Conservation (phyloP, 2,888 invertebrate species). For the Drosophila setosimentum region DNA sequence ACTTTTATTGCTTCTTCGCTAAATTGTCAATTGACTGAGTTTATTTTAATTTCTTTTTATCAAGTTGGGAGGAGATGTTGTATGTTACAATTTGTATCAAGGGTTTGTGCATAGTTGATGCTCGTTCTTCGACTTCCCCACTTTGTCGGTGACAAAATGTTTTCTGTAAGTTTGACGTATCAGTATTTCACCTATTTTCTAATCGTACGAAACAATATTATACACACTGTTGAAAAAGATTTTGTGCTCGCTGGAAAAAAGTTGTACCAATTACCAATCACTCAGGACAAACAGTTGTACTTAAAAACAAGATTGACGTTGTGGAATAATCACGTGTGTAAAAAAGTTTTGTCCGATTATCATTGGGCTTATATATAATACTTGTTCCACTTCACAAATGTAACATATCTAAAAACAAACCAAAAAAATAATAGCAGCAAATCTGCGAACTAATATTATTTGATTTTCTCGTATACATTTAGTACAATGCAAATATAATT, state of each 20-base stretch:
- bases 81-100: conserved; percentile 5
- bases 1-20: conserved; percentile 55
- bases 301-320: too few species aligned
- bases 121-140: neutral
- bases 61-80: conserved; percentile 30
- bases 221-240: neutral
- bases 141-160: neutral
- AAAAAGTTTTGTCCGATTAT: neutral
- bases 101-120: neutral
- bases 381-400: neutral
- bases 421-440: too few species aligned
- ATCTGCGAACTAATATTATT: neutral
- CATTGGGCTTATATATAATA: neutral
- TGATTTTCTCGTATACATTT: neutral
- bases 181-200: neutral
- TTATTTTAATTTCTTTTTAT: neutral
- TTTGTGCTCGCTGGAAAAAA: neutral
- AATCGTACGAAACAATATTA: neutral
- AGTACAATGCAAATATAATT: neutral
- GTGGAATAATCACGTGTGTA: neutral
- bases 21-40: conserved; percentile 64
- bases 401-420: neutral
- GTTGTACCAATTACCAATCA: neutral
- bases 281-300: neutral
- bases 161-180: neutral